These are phyloP conservation scores for Protophormia terraenovae DNA, from an alignment of 2,888 invertebrate genomes.

Conservation along the genomic window DNA sequence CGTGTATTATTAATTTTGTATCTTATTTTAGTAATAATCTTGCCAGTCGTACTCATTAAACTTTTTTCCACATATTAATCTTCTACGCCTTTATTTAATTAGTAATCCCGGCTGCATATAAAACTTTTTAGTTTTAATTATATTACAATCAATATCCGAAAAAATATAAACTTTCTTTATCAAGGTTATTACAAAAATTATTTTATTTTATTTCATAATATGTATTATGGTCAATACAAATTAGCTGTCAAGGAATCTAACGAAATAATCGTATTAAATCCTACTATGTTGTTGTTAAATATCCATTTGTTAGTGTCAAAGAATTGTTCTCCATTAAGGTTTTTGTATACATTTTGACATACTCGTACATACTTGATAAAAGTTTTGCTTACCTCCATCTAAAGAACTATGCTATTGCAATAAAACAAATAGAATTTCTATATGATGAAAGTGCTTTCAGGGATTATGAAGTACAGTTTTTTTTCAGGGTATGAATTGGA, in stretches of 20 bases:
- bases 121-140: not conserved
- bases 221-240: not conserved
- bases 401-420: not conserved
- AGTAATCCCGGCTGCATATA: not conserved
- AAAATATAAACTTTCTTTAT: not conserved
- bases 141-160: not conserved
- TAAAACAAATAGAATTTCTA: not conserved
- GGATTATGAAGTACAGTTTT: not conserved
- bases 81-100: not conserved
- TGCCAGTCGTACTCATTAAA: not conserved
- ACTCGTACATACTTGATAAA: no score
- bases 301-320: conserved; percentile 1
- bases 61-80: not conserved
- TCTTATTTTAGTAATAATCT: not conserved
- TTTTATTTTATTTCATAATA: not conserved
- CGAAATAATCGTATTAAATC: conserved; percentile 3
- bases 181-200: not conserved
- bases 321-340: not conserved
- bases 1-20: no score
- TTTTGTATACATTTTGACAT: not conserved
- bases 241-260: not conserved
- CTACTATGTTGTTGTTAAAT: not conserved
- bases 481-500: not conserved
- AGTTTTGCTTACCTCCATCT: not conserved
- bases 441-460: not conserved